phyloP scores from a whole-genome alignment of 2,113 vertebrate genomes.

The Nibea coibor region DNA sequence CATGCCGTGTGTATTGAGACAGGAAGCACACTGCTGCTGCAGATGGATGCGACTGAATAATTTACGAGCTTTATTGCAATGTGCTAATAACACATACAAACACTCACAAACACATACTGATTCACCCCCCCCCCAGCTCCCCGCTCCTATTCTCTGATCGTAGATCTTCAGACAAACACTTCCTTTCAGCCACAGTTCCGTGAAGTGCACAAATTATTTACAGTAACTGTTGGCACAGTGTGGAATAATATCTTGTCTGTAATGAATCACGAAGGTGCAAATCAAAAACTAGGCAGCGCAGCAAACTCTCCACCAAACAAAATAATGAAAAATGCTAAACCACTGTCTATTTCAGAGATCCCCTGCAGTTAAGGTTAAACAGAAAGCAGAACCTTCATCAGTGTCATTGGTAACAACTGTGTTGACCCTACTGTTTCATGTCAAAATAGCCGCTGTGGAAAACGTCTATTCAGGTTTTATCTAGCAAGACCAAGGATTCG shows the following conservation, averaged over 20 bases:
- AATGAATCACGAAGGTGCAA: background rate
- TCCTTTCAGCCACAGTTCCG: background rate
- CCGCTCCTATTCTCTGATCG: background rate
- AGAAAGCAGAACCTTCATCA: background rate
- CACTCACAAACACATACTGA: background rate
- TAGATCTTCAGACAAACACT: background rate
- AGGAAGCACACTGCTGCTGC: conserved; percentile 51
- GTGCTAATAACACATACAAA: conserved; percentile 52
- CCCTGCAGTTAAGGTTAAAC: background rate
- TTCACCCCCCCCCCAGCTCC: no score
- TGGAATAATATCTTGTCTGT: background rate
- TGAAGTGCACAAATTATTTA: background rate
- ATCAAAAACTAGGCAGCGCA: background rate
- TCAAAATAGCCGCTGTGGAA: no score
- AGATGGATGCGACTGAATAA: conserved; percentile 69
- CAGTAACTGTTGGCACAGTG: background rate
- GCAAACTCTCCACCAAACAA: background rate
- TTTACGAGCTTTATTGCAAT: conserved; percentile 53
- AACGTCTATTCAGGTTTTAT: no score
- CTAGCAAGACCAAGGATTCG: no score
- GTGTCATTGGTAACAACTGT: no score
- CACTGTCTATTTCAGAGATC: background rate
- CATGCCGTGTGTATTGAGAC: conserved; percentile 29
- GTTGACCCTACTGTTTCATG: no score
- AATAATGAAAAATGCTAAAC: background rate